Evolutionary conservation across 1,140 invertebrate genomes (phyloP), one percentile per base, ranked within the genome.

Genomic region (Halictus rubicundus): DNA sequence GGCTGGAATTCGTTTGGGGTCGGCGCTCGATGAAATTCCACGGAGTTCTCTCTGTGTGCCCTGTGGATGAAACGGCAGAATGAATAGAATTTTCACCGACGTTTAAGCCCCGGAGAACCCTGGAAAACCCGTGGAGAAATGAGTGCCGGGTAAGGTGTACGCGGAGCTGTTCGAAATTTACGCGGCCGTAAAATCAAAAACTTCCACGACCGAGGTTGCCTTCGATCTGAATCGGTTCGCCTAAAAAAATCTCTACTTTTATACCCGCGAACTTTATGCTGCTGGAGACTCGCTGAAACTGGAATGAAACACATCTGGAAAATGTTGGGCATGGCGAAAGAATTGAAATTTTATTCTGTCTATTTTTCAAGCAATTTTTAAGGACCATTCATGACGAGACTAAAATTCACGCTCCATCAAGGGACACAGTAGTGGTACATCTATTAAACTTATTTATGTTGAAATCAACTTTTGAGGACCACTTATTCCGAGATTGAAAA

Each of bases 21-120:
- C 65, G 82, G 39, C 83, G 80, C 72, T 85, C 89, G 88, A 90
- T 89, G 89, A 92, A 91, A 91, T 91, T 90, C 87, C 87, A 85
- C 74, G 69, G 81, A 89, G 87, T 85, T 82, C 84, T 86, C 66
- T 32, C 32, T 32, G 1, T 37, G 73, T 39, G 73, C 52, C 66
- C 46, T 59, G 1, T 32, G 76, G 71, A 82, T 80, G 83, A 80
- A 81, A 83, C 68, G 81, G 46, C 52, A 78, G 80, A 86, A 82
- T 70, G 82, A 78, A 78, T 83, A 86, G 84, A 87, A 83, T 83
- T 86, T 86, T 85, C 80, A 69, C 32, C 75, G 70, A 71, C 71
- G 79, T 16, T 84, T 81, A 84, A 85, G 46, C 70, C 32, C 32
- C 32, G 32, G 73, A 49, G 69, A 54, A 72, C 46, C 32, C 69